Percentiles rank a stretch among this genome's conserved stretches.
Evolutionary conservation across 2,888 invertebrate species (phyloP).

Genomic region (Acheta domesticus): DNA sequence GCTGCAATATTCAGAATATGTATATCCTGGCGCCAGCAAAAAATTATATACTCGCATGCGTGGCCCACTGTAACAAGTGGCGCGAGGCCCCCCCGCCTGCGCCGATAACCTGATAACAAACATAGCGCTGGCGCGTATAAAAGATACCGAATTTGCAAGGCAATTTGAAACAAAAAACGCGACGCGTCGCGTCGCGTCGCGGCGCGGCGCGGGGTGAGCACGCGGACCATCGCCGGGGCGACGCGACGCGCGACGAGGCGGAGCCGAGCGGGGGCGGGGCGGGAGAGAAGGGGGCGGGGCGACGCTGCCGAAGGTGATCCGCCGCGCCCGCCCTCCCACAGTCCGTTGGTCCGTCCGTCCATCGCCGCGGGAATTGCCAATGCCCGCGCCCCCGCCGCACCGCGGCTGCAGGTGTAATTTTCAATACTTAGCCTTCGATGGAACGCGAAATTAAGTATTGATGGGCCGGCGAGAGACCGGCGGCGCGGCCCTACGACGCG

Average conservation of each 20-base stretch:
- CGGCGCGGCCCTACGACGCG: too few species aligned
- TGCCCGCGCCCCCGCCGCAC: neutral
- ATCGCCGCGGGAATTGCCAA: neutral
- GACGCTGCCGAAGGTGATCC: neutral
- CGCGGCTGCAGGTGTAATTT: conserved; percentile 4
- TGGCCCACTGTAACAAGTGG: conserved; percentile 9
- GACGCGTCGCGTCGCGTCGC: neutral
- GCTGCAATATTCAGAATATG: conserved; percentile 18
- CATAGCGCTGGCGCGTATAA: conserved; percentile 18
- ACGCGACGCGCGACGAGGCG: neutral
- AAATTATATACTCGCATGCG: neutral
- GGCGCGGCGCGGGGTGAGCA: neutral
- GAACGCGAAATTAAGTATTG: conserved; percentile 18
- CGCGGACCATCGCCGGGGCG: neutral
- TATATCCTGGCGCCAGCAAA: neutral
- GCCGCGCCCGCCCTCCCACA: neutral
- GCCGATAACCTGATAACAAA: conserved; percentile 18
- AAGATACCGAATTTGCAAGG: conserved; percentile 18
- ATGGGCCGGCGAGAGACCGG: neutral
- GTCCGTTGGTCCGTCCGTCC: neutral
- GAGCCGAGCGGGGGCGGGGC: neutral
- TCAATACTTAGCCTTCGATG: conserved; percentile 18
- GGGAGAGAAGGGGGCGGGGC: neutral
- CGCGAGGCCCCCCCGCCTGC: neutral
- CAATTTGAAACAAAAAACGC: neutral